Evolutionary conservation across 2,113 vertebrate species (phyloP), one percentile per base, ranked within the genome.

Genomic region (Colius striatus): DNA sequence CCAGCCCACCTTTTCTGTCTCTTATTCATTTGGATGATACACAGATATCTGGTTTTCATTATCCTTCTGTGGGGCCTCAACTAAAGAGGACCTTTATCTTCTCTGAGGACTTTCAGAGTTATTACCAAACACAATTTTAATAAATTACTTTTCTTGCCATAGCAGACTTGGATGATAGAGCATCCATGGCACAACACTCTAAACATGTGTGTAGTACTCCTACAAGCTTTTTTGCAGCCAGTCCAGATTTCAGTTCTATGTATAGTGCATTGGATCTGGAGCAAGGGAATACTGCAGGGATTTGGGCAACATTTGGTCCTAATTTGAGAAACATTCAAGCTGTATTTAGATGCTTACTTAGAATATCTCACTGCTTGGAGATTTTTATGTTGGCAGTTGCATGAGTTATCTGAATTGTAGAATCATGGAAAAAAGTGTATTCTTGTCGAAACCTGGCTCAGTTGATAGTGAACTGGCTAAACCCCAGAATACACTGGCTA

Each of bases 401-500:
- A 74, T 11, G 30, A 67, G 66, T 80, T 91, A 86, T 58, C 61
- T 90, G 48, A 92, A 87, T 38, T 73, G 51, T 73, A 87, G 61
- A 84, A 61, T 86, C 83, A 60, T 53, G 48, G 68, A 25, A 70
- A 77, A 94, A 89, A 87, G 22, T 65, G 43, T 93, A 67, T 78
- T 91, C 34, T 63, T 71, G 54, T 38, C 41, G 51, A 81, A 84
- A 92, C 68, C 17, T 74, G 80, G 43, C 53, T 87, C 34, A 27
- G 79, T 92, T 76, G 76, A 71, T 36, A 86, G 43, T 72, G 65
- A 87, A 70, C 74, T 95, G 45, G 77, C 82, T 74, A 83, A 84
- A 75, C 9, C 22, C 72, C 84, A 88, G 82, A 63, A 90, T 70
- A 91, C 10, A 26, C 12, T 93, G 84, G 29, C 68, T 82, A 18